Evolutionary conservation across 2,113 vertebrate genomes (phyloP).

Genomic region (Benthochromis sp.): DNA sequence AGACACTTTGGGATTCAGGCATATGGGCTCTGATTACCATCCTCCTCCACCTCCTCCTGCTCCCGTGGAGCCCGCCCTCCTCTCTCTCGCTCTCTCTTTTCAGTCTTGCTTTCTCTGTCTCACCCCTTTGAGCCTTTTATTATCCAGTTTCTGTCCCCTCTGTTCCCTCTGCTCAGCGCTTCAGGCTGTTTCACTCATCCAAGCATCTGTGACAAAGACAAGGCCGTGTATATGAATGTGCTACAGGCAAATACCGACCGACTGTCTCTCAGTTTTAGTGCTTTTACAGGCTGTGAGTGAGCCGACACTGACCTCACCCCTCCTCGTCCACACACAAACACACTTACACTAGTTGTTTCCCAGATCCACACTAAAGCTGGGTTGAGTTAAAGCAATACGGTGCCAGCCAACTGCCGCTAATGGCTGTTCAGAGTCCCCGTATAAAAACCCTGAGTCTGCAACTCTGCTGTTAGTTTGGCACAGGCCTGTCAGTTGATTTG

Average conservation of each 20-base stretch:
- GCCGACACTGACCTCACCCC: conserved; percentile 17
- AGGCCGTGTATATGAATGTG: conserved; percentile 17
- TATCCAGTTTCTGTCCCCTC: conserved; percentile 33
- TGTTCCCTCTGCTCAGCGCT: conserved; percentile 9
- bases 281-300: conserved; percentile 14
- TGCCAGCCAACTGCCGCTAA: conserved; percentile 41
- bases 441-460: conserved; percentile 57
- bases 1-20: conserved; percentile 57
- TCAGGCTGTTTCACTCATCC: conserved; percentile 39
- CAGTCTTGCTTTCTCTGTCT: conserved; percentile 38
- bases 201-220: conserved; percentile 28
- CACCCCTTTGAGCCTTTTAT: conserved; percentile 22
- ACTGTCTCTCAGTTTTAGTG: conserved; percentile 13
- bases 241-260: conserved; percentile 11
- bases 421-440: conserved; percentile 40
- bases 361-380: conserved; percentile 35
- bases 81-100: conserved; percentile 10
- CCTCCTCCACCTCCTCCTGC: background rate
- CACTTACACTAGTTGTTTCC: conserved; percentile 15
- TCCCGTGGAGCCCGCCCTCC: conserved; percentile 5
- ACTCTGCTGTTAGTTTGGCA: conserved; percentile 54
- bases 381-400: conserved; percentile 22
- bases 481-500: conserved; percentile 48
- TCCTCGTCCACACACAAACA: background rate
- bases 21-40: conserved; percentile 59